Conservation (phyloP, 2,113 vertebrate genomes). For the Balaeniceps rex region DNA sequence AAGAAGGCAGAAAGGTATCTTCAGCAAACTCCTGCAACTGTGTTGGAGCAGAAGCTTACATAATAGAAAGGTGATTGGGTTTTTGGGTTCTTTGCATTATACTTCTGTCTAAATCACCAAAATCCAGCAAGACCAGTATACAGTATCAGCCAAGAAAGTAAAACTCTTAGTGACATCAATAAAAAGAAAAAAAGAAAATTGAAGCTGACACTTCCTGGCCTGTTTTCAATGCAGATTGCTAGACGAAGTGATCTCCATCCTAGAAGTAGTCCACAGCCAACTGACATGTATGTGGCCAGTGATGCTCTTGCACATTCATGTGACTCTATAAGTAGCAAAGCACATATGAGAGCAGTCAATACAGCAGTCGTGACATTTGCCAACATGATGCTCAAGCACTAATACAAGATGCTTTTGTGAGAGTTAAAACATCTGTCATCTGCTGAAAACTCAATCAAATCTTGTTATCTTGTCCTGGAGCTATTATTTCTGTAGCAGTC, state of each 20-base stretch:
- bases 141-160: not conserved
- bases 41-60: not conserved
- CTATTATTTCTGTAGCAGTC: not conserved
- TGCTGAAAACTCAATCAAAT: not conserved
- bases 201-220: not conserved
- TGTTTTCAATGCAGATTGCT: not conserved
- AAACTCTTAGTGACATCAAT: not conserved
- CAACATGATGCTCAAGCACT: not conserved
- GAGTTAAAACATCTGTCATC: not conserved
- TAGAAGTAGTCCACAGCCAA: not conserved
- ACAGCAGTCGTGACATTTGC: not conserved
- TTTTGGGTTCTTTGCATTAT: not conserved
- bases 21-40: not conserved
- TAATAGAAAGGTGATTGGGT: not conserved
- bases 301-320: accelerated
- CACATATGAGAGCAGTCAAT: not conserved
- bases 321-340: not conserved
- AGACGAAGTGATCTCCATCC: not conserved
- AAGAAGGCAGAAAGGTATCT: not conserved
- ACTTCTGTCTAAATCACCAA: not conserved
- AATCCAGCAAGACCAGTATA: not conserved
- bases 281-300: not conserved
- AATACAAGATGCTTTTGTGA: not conserved
- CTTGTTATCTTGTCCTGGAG: not conserved
- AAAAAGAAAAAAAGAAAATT: not conserved